Evolutionary conservation across 2,888 invertebrate genomes (phyloP).

Genomic region (Tridacna gigas): DNA sequence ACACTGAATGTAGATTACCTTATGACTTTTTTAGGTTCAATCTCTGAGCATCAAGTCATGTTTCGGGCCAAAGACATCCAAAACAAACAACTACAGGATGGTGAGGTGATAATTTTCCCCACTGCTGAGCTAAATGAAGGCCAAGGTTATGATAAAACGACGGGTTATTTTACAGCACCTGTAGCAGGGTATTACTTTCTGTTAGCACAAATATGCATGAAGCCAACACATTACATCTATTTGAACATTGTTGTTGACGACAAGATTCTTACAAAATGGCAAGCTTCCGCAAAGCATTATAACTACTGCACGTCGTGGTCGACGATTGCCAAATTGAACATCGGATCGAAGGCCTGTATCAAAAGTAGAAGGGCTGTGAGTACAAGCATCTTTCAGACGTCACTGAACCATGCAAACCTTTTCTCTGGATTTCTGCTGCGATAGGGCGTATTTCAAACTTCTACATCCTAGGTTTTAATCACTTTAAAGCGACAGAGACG

Average conservation of each 20-base stretch:
- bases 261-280: background rate
- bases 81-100: background rate
- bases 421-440: constrained; percentile 15
- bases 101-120: constrained; percentile 1
- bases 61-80: background rate
- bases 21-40: background rate
- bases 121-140: constrained; percentile 11
- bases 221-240: background rate
- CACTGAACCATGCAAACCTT: background rate
- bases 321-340: background rate
- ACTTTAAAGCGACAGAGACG: too few species aligned
- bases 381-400: background rate
- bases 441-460: too few species aligned
- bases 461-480: too few species aligned
- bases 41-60: background rate
- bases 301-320: constrained; percentile 7
- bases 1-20: too few species aligned
- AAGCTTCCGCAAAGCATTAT: constrained; percentile 5
- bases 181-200: constrained; percentile 15
- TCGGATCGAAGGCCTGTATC: background rate
- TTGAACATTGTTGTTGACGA: constrained; percentile 5
- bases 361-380: background rate
- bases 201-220: background rate
- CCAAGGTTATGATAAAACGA: constrained; percentile 15
- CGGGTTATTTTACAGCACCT: constrained; percentile 31